Evolutionary conservation across 2,888 invertebrate species (phyloP).

Genomic region (Chorisops tibialis): DNA sequence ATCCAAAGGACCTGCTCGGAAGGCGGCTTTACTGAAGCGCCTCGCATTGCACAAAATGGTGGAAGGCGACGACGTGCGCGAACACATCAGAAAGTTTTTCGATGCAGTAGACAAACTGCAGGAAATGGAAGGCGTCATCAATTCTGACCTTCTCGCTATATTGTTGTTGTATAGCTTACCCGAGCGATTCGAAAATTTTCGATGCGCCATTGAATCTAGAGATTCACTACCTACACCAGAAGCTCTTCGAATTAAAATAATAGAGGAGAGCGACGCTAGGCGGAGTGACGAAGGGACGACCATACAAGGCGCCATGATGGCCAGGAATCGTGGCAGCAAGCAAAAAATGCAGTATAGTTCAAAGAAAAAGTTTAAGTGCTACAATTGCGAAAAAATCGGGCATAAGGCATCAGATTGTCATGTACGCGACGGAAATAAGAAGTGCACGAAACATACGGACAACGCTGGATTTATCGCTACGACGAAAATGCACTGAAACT

Average conservation of each 20-base stretch:
- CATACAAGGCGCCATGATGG: no score
- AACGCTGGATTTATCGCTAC: no score
- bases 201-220: constrained; percentile 41
- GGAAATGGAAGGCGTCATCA: constrained; percentile 38
- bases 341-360: no score
- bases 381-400: no score
- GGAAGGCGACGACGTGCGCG: constrained; percentile 39
- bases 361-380: no score
- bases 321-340: no score
- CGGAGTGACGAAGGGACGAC: background rate
- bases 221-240: constrained; percentile 40
- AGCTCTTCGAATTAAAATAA: constrained; percentile 39
- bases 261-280: constrained; percentile 38
- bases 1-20: constrained; percentile 43
- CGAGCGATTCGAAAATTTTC: constrained; percentile 39
- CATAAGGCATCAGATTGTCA: no score
- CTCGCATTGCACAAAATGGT: constrained; percentile 41
- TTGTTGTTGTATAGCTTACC: constrained; percentile 42
- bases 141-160: constrained; percentile 38
- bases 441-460: no score
- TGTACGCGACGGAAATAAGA: no score
- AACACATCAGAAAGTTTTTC: constrained; percentile 40
- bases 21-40: constrained; percentile 45
- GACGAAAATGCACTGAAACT: no score
- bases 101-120: constrained; percentile 41